phyloP scores from a whole-genome alignment of 2,113 vertebrate species.

The Podilymbus podiceps region DNA sequence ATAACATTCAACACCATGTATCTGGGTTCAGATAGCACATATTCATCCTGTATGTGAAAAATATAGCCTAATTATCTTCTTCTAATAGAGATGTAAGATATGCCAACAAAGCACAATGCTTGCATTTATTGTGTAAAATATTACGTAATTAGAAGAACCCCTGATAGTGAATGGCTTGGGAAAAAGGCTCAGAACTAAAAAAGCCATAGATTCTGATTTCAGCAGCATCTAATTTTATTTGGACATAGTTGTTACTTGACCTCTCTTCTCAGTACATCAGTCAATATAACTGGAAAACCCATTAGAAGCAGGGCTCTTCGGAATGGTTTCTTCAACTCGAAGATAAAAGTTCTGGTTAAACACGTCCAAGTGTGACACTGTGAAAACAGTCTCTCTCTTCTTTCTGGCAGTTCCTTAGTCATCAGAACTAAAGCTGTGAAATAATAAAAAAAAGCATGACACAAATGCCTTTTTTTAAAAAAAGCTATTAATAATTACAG shows the following conservation, averaged over 20 bases:
- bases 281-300: not conserved
- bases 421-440: slow-evolving; percentile 5
- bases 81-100: not conserved
- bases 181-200: not conserved
- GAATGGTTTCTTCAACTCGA: not conserved
- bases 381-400: not conserved
- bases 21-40: not conserved
- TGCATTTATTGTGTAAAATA: slow-evolving; percentile 13
- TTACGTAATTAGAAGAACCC: not conserved
- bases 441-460: not conserved
- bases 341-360: not conserved
- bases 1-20: not conserved
- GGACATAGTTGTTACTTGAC: not conserved
- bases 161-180: not conserved
- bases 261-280: not conserved
- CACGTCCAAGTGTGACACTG: not conserved
- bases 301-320: not conserved
- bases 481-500: slow-evolving; percentile 30
- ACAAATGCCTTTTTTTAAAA: not conserved
- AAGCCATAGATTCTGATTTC: not conserved
- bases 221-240: not conserved
- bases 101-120: not conserved
- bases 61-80: not conserved
- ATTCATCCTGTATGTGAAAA: not conserved
- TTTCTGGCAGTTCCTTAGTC: slow-evolving; percentile 2